Base-by-base conservation (phyloP, 2,888 invertebrate genomes). In the Morpho helenor region DNA sequence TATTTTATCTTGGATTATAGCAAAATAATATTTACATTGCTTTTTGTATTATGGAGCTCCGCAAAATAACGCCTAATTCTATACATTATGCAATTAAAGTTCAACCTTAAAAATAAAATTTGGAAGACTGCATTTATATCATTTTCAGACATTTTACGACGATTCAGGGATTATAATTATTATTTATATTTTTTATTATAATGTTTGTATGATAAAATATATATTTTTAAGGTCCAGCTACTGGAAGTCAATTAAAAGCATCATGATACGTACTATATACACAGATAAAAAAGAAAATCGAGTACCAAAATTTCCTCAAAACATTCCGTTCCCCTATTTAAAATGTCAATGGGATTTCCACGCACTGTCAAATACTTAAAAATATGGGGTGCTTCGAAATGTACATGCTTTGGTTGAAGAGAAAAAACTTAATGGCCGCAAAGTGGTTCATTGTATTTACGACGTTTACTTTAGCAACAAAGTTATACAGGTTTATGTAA, bases 361-460 rank as follows among this genome's bases (percentile, higher is more conserved):
- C 50, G 49, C 56, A 53, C 53, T 56, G 59, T 59, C 59, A 56
- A 59, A 62, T 50, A 62, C 54, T 56, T 56, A 50, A 56, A 59
- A 48, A 48, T 59, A 56, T 53, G 48, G 50, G 41, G 56, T 40
- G 39, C 16, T 54, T 56, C 49, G 54, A 56, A 41, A 53, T 22
- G 53, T 53, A 53, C 51, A 56, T 45, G 45, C 56, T 54, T 56
- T 46, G 49, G 41, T 50, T 39, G 54, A n/a, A 42, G 54, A 59
- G 47, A 63, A 63, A 63, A 61, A 58, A 49, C 58, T 63, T 61
- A 63, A 63, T 63, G 54, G 49, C 51, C 48, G 22, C 51, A 61
- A 60, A 61, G 56, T 63, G 63, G 63, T 58, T 56, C 58, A 56
- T 54, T 61, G 61, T 59, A 63, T 63, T 63, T 59, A 63, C 56